A percentile compares a stretch with the other conserved stretches of the same genome.
phyloP scores from a whole-genome alignment of 2,113 vertebrate genomes.

The Glareola pratincola region DNA sequence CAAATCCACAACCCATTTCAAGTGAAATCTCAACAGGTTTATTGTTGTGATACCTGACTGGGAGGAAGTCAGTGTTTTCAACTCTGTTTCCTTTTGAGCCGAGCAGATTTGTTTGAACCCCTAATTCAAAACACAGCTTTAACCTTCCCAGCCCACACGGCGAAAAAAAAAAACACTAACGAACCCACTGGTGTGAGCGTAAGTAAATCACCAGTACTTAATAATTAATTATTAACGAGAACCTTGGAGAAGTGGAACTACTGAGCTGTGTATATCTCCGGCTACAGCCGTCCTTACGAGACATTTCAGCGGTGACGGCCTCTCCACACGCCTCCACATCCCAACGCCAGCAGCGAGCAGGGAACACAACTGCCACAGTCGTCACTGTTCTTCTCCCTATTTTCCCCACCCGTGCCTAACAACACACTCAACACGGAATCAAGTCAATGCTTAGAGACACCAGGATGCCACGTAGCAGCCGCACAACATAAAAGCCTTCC shows the following conservation, averaged over 20 bases:
- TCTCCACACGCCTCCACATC: background rate
- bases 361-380: fast-evolving
- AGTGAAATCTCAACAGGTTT: background rate
- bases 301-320: background rate
- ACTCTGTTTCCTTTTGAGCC: background rate
- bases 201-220: background rate
- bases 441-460: background rate
- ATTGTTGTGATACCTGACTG: background rate
- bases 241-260: background rate
- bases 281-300: background rate
- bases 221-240: background rate
- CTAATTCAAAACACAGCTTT: conserved; percentile 26
- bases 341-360: fast-evolving
- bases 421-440: background rate
- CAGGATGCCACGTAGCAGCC: background rate
- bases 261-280: background rate
- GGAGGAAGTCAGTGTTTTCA: background rate
- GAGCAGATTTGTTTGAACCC: background rate
- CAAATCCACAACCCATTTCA: background rate
- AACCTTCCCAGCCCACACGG: background rate
- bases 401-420: background rate
- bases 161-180: background rate
- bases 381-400: background rate
- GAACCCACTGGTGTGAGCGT: background rate
- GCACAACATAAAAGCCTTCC: background rate